Evolutionary conservation across 2,113 vertebrate genomes (phyloP).

Genomic region (Amblyopsis rosae): DNA sequence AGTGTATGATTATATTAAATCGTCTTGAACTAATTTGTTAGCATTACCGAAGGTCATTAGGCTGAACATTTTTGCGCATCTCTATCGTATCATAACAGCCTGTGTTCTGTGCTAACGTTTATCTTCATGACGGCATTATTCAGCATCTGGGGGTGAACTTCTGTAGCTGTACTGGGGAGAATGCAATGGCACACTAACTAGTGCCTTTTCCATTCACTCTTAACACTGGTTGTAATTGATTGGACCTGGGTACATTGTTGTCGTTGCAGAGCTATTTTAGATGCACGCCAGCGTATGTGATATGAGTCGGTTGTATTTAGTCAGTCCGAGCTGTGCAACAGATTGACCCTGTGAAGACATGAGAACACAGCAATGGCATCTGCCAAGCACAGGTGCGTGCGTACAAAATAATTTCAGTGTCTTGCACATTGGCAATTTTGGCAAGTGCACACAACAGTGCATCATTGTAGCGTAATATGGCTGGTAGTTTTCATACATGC

Average conservation of each 20-base stretch:
- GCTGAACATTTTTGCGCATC: neutral
- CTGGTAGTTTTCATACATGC: slow-evolving; percentile 17
- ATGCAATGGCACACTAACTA: slow-evolving; percentile 7
- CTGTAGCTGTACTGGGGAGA: neutral
- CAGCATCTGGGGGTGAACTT: neutral
- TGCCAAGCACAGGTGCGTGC: slow-evolving; percentile 54
- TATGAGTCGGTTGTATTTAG: slow-evolving; percentile 71
- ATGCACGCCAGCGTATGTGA: slow-evolving; percentile 38
- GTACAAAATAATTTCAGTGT: slow-evolving; percentile 29
- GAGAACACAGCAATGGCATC: slow-evolving; percentile 67
- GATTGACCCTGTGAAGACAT: slow-evolving; percentile 57
- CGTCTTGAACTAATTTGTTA: neutral
- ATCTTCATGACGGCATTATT: slow-evolving; percentile 19
- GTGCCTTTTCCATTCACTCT: slow-evolving; percentile 19
- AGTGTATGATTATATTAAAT: neutral
- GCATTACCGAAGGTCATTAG: neutral
- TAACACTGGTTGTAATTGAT: slow-evolving; percentile 42
- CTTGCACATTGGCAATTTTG: too few species aligned
- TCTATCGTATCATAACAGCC: neutral
- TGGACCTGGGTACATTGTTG: slow-evolving; percentile 33
- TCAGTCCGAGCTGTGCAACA: slow-evolving; percentile 63
- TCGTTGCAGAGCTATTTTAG: slow-evolving; percentile 53
- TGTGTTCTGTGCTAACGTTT: neutral
- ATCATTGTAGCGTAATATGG: slow-evolving; percentile 15
- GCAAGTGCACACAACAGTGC: slow-evolving; percentile 10